These are phyloP conservation scores for Numenius phaeopus DNA, from an alignment of 2,797 vertebrate species.

Conservation along the genomic window DNA sequence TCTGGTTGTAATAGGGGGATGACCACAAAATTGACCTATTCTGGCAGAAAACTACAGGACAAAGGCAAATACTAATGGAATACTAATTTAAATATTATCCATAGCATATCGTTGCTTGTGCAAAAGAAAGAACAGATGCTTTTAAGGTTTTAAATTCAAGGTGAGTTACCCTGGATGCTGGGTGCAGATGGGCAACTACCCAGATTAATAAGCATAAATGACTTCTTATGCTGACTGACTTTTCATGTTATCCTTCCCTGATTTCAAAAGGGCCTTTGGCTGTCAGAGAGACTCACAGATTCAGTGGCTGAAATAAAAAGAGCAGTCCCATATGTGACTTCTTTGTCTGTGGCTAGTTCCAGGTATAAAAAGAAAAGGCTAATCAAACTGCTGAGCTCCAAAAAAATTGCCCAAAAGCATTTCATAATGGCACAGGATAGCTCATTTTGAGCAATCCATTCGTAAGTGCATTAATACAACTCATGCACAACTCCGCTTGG, in stretches of 20 bases:
- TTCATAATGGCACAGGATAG: not conserved
- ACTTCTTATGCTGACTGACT: not conserved
- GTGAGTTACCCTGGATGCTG: not conserved
- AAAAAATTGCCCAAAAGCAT: not conserved
- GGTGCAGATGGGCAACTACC: not conserved
- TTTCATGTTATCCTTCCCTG: not conserved
- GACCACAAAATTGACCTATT: not conserved
- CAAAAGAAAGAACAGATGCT: not conserved
- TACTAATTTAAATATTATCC: not conserved
- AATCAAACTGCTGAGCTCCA: not conserved
- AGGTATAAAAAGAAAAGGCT: not conserved
- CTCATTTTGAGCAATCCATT: not conserved
- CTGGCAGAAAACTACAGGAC: not conserved
- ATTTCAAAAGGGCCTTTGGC: not conserved
- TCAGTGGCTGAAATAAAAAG: not conserved
- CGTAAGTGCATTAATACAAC: not conserved
- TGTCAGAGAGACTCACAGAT: not conserved
- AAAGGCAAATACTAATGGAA: not conserved
- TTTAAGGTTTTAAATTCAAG: not conserved
- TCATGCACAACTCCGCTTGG: not conserved
- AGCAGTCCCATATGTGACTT: not conserved
- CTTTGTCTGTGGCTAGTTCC: not conserved
- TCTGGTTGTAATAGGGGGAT: not conserved
- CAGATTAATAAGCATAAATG: not conserved
- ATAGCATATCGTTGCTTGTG: not conserved